A percentile compares a stretch with the other conserved stretches of the same genome.
phyloP scores from a whole-genome alignment of 2,888 invertebrate species.

The Epinotia brunnichana region DNA sequence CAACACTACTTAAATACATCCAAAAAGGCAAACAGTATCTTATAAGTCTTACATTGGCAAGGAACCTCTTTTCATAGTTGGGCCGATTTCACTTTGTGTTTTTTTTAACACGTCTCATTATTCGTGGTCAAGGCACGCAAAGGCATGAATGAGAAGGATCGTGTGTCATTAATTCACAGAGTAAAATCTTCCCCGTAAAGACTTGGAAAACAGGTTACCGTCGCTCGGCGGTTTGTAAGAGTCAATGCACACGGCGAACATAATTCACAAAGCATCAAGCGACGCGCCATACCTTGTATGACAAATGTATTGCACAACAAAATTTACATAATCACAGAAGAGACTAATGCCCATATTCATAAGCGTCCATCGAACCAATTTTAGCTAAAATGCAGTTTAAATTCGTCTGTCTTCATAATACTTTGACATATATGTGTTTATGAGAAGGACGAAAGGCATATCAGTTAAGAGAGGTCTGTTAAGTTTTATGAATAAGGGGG shows the following conservation, averaged over 20 bases:
- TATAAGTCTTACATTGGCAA: slow-evolving; percentile 20
- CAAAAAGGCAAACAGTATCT: slow-evolving; percentile 14
- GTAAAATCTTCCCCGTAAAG: background rate
- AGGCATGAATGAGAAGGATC: background rate
- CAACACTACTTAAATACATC: slow-evolving; percentile 24
- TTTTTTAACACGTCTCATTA: background rate
- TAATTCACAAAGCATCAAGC: slow-evolving; percentile 19
- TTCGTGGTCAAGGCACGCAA: background rate
- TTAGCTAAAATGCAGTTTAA: too few relatives aligned
- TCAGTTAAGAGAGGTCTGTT: too few relatives aligned
- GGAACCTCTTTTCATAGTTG: slow-evolving; percentile 29
- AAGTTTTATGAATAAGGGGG: too few relatives aligned
- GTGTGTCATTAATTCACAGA: background rate
- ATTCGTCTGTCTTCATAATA: too few relatives aligned
- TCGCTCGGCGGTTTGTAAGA: slow-evolving; percentile 2
- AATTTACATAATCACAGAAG: slow-evolving; percentile 73
- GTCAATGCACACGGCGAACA: background rate
- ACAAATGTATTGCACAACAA: slow-evolving; percentile 71
- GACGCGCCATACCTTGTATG: slow-evolving; percentile 27
- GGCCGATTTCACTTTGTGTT: background rate
- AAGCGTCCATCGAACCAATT: too few relatives aligned
- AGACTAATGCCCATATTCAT: slow-evolving; percentile 50
- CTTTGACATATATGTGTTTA: too few relatives aligned
- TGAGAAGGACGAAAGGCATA: too few relatives aligned
- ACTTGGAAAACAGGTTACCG: slow-evolving; percentile 5